A percentile compares a stretch with the other conserved stretches of the same genome.
Conservation (phyloP, 23 tunicate species). For the Phallusia fumigata region DNA sequence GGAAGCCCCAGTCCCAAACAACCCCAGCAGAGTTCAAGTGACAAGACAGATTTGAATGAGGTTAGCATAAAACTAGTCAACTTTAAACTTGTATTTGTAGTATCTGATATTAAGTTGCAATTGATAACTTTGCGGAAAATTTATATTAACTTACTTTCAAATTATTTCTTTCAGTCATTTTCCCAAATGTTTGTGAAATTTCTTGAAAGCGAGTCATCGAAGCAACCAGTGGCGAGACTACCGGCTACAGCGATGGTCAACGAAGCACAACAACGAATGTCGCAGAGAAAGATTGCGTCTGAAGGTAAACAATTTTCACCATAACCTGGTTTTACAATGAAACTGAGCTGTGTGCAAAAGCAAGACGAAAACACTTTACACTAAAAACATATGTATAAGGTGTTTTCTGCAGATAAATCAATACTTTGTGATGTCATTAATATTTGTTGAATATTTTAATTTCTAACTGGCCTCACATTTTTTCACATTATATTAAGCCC, state of each 20-base stretch:
- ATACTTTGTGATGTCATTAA: too few relatives aligned
- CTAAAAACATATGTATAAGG: too few relatives aligned
- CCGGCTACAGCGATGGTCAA: constrained; percentile 71
- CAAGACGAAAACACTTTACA: too few relatives aligned
- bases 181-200: constrained; percentile 89
- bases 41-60: constrained; percentile 19
- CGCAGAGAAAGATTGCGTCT: constrained; percentile 42
- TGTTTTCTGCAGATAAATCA: too few relatives aligned
- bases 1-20: constrained; percentile 17
- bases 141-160: neutral
- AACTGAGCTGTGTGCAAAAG: too few relatives aligned
- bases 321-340: too few relatives aligned
- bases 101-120: too few relatives aligned
- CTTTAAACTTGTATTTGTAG: too few relatives aligned
- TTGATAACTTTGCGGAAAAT: too few relatives aligned
- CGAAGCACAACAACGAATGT: constrained; percentile 64
- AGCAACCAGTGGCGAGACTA: constrained; percentile 54
- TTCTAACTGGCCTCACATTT: too few relatives aligned
- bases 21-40: neutral
- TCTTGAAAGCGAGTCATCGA: constrained; percentile 78
- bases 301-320: constrained; percentile 37
- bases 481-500: too few relatives aligned
- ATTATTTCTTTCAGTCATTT: constrained; percentile 88
- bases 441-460: too few relatives aligned
- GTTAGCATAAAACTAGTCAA: neutral